These are phyloP conservation scores for Bryconaethiops microstoma DNA, from an alignment of 2,797 vertebrate species.

Conservation along the genomic window DNA sequence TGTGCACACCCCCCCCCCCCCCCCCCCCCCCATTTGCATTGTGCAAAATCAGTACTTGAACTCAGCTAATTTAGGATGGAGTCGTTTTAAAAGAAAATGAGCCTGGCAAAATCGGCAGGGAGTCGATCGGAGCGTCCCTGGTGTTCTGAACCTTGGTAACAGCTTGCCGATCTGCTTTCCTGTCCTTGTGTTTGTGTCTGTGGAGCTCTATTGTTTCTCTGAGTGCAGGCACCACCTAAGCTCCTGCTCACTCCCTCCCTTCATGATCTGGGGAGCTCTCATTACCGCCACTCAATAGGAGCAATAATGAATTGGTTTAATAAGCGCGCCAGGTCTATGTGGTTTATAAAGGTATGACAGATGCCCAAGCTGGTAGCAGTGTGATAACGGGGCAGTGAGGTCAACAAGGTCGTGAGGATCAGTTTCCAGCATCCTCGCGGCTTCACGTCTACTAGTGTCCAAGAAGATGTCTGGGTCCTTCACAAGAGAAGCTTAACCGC, in stretches of 20 bases:
- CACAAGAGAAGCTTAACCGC: neutral
- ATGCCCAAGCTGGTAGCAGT: conserved; percentile 66
- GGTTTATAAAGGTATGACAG: conserved; percentile 80
- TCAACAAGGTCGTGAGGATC: conserved; percentile 65
- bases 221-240: neutral
- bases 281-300: conserved; percentile 70
- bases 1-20: no score
- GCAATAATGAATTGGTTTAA: conserved; percentile 83
- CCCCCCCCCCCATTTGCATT: no score
- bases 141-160: neutral
- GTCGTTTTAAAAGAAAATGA: neutral
- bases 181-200: neutral
- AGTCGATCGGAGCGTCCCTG: neutral
- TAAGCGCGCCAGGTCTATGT: conserved; percentile 77
- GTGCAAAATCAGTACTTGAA: neutral
- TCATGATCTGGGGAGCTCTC: conserved; percentile 30
- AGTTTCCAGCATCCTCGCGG: conserved; percentile 8
- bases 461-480: neutral
- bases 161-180: neutral
- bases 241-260: neutral
- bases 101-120: neutral
- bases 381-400: conserved; percentile 70
- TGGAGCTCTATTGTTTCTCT: conserved; percentile 10
- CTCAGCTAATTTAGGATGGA: neutral
- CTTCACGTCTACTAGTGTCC: neutral